Base-by-base conservation (phyloP, 2,113 vertebrate genomes). In the Bufo bufo region DNA sequence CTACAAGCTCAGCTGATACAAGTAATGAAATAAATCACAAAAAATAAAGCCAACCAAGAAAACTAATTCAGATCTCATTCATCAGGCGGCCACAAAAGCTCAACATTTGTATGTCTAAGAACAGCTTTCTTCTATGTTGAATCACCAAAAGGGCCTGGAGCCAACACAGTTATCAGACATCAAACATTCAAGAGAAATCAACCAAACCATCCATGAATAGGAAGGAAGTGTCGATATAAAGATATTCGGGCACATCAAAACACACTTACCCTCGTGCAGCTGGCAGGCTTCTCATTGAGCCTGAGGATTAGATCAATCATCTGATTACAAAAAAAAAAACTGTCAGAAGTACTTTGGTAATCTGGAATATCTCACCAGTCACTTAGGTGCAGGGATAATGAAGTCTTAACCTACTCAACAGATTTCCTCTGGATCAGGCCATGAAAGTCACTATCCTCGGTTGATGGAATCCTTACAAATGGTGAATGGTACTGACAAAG, bases 271-370 rank as follows among this genome's bases (percentile, higher is more conserved):
- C 65, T 4, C 19, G 16, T 63, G 33, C 33, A 20, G 14, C 58
- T 45, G 13, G 16, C 33, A 82, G 56, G 16, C 56, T 19, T 4
- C 43, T 19, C 79, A 9, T 2, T 6, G 3, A 17, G 58, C 54
- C 58, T 6, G 43, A 65, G 59, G 58, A 82, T 82, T 19, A 82
- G 17, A 63, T 82, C 80, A 65, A 82, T 82, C 80, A 63, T 82
- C 80, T 19, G 54, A 61, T 81, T 23, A 10, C 52, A 20, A 19
- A 19, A n/a, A 50, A 50, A 33, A 33, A 33, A 33, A 33, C 33
- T 33, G 33, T 33, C 33, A 33, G 33, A 33, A 33, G 33, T 50
- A 17, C 23, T 47, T 54, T 2, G 5, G 16, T 61, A 17, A 59
- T 82, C 43, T n/a, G 59, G 10, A 82, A 49, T 49, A 47, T 82